These are phyloP conservation scores for Acipenser ruthenus DNA, from an alignment of 2,797 vertebrate genomes.

Conservation along the genomic window DNA sequence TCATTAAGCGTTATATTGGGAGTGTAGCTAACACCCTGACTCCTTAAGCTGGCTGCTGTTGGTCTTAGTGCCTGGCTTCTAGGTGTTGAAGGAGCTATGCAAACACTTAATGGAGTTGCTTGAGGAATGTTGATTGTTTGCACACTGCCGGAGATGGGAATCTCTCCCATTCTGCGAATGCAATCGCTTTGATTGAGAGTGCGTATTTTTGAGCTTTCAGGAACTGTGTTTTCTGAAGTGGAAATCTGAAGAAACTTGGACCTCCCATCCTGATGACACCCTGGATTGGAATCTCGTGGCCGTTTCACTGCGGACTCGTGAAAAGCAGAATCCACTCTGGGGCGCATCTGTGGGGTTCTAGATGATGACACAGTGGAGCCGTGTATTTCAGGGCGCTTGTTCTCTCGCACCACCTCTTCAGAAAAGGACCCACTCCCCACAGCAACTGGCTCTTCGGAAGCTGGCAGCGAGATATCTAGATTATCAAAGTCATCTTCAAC, in stretches of 20 bases:
- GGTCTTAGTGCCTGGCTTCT: too few species aligned
- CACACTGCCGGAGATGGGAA: too few species aligned
- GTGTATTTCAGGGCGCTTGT: neutral
- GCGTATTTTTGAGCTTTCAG: too few species aligned
- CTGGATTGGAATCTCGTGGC: slow-evolving; percentile 33
- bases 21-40: slow-evolving; percentile 15
- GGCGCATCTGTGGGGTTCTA: neutral
- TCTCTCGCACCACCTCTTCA: neutral
- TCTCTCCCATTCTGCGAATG: too few species aligned
- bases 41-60: too few species aligned
- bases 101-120: too few species aligned
- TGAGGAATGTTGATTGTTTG: too few species aligned
- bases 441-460: slow-evolving; percentile 49
- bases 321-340: neutral
- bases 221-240: too few species aligned
- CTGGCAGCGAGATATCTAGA: slow-evolving; percentile 69
- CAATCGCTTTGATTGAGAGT: too few species aligned
- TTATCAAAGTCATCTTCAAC: slow-evolving; percentile 52
- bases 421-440: slow-evolving; percentile 12
- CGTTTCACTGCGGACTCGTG: slow-evolving; percentile 34
- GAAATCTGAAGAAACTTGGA: too few species aligned
- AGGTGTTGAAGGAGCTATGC: too few species aligned
- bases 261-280: neutral
- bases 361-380: neutral
- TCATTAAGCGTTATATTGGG: slow-evolving; percentile 24